Conservation (phyloP, 1,140 invertebrate species). For the Papilio xuthus region DNA sequence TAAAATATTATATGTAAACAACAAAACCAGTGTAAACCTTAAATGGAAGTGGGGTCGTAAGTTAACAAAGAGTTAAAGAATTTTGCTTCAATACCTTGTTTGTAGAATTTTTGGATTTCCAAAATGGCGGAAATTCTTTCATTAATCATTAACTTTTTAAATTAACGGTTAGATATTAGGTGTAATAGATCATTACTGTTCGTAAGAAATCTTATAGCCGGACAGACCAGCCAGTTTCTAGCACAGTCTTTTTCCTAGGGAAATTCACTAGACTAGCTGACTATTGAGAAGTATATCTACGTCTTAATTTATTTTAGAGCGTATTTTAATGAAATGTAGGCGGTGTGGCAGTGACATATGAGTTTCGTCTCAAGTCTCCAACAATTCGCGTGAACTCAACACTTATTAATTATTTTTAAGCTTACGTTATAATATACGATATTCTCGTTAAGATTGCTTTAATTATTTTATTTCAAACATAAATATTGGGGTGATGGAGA, state of each 20-base stretch:
- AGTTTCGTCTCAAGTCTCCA: background rate
- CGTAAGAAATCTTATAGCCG: no score
- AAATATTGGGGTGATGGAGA: no score
- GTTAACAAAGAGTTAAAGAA: background rate
- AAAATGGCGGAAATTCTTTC: background rate
- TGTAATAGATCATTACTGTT: no score
- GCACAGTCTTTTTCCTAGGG: no score
- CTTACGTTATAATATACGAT: background rate
- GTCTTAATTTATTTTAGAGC: background rate
- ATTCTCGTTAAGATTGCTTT: no score
- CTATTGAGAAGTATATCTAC: background rate
- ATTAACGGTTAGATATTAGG: no score
- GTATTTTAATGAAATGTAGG: background rate
- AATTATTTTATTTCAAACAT: no score
- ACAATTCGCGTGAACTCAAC: background rate
- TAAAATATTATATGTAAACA: constrained; percentile 1
- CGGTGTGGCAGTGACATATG: background rate
- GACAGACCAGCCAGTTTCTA: no score
- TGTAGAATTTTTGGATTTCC: background rate
- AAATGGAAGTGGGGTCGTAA: background rate
- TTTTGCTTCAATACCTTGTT: background rate
- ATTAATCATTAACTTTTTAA: background rate
- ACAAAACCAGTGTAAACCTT: constrained; percentile 3
- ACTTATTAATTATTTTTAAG: constrained; percentile 4
- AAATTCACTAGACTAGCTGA: background rate